These are phyloP conservation scores for Lagria hirta DNA, from an alignment of 2,888 invertebrate species.

Conservation along the genomic window DNA sequence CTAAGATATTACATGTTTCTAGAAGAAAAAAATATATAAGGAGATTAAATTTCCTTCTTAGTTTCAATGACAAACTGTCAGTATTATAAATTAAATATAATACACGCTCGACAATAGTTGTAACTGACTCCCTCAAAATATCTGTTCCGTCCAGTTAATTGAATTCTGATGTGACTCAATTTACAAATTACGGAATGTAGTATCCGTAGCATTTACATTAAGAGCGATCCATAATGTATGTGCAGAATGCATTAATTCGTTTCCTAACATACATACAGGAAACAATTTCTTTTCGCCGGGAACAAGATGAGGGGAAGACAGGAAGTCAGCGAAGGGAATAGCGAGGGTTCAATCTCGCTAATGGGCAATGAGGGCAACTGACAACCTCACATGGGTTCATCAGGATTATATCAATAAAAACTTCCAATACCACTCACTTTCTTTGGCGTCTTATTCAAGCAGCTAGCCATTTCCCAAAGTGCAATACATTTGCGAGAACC, in stretches of 20 bases:
- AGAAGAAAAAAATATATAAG: no score
- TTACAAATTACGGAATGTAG: slow-evolving; percentile 39
- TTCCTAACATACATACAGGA: slow-evolving; percentile 51
- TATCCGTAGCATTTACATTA: slow-evolving; percentile 62
- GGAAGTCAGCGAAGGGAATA: slow-evolving; percentile 30
- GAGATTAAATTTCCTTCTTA: no score
- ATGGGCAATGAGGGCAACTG: slow-evolving; percentile 53
- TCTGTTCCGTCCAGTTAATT: slow-evolving; percentile 17
- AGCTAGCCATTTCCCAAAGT: slow-evolving; percentile 20
- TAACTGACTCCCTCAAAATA: background rate
- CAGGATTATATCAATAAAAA: slow-evolving; percentile 49
- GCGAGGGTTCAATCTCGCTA: slow-evolving; percentile 53
- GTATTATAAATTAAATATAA: background rate
- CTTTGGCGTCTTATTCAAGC: slow-evolving; percentile 26
- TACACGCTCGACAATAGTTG: no score
- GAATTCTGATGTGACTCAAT: slow-evolving; percentile 23
- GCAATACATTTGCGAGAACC: no score
- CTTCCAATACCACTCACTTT: slow-evolving; percentile 38
- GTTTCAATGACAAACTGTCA: background rate
- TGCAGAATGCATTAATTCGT: slow-evolving; percentile 55
- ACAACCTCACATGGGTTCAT: slow-evolving; percentile 52
- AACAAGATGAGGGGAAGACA: slow-evolving; percentile 39
- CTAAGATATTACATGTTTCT: no score
- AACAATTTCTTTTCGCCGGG: slow-evolving; percentile 50
- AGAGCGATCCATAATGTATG: slow-evolving; percentile 53